Conservation (phyloP, 1,140 invertebrate genomes). For the Cydia splendana region DNA sequence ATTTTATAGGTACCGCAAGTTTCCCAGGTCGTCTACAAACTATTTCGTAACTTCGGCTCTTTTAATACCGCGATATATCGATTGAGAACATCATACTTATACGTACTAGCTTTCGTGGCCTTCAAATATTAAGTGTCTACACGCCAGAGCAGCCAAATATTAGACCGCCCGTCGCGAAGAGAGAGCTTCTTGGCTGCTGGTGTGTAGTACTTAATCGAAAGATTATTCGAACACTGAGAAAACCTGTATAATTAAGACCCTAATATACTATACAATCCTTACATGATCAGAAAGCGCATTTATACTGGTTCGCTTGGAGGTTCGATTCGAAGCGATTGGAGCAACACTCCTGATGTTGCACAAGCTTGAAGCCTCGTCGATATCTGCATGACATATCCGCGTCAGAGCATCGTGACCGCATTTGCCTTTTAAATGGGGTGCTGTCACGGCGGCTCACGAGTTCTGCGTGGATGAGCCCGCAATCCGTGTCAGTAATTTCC, state of each 20-base stretch:
- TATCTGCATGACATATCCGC: conserved; percentile 56
- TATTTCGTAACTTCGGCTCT: conserved; percentile 1
- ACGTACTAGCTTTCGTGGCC: neutral
- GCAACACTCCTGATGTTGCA: conserved; percentile 35
- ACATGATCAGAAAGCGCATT: neutral
- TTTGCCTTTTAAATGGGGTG: conserved; percentile 70
- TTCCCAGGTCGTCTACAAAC: neutral
- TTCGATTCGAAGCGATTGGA: neutral
- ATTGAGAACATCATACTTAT: neutral
- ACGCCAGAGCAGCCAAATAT: neutral
- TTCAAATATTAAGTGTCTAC: conserved; percentile 2
- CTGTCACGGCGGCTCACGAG: conserved; percentile 64
- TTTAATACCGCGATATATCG: neutral
- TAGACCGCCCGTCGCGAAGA: neutral
- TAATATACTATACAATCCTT: neutral
- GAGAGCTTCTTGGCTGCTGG: neutral
- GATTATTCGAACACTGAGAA: neutral
- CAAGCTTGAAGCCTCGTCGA: conserved; percentile 42
- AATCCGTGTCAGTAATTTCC: conserved; percentile 64
- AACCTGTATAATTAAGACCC: neutral
- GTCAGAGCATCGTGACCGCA: conserved; percentile 67
- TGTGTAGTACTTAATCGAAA: neutral
- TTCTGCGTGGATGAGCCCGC: conserved; percentile 57
- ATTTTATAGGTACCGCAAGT: neutral
- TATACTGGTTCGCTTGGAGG: neutral